Evolutionary conservation across 2,888 invertebrate genomes (phyloP).

Genomic region (Drosophila multiciliata): DNA sequence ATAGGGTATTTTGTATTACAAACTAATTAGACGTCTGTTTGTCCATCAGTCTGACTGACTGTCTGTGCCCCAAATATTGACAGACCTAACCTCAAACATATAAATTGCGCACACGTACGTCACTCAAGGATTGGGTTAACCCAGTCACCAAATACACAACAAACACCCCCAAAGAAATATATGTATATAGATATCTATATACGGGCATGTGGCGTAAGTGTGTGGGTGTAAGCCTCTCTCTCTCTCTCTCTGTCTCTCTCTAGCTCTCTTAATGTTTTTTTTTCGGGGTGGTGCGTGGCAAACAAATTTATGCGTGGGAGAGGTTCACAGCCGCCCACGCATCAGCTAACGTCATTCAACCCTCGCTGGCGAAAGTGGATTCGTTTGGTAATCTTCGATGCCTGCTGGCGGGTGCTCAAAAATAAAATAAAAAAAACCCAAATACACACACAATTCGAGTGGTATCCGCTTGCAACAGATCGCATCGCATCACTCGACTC

Average conservation of each 20-base stretch:
- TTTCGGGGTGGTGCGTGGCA: constrained; percentile 32
- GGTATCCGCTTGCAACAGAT: constrained; percentile 34
- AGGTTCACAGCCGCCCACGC: constrained; percentile 46
- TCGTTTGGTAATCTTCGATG: constrained; percentile 47
- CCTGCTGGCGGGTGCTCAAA: constrained; percentile 38
- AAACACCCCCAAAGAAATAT: neutral
- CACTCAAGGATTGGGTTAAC: constrained; percentile 5
- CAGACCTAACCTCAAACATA: constrained; percentile 12
- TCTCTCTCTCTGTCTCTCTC: neutral
- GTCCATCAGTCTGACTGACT: neutral
- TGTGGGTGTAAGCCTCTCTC: neutral
- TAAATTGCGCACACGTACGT: constrained; percentile 10
- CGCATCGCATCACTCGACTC: neutral
- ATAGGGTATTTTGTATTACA: constrained; percentile 15
- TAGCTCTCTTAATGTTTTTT: neutral
- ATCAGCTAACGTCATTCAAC: constrained; percentile 30
- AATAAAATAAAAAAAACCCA: neutral
- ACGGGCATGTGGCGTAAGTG: constrained; percentile 24
- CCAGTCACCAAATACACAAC: constrained; percentile 1
- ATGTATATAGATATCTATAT: neutral
- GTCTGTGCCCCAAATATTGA: neutral
- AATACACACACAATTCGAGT: constrained; percentile 27
- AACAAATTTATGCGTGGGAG: constrained; percentile 62
- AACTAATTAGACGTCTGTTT: constrained; percentile 34
- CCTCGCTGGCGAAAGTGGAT: constrained; percentile 53